phyloP scores from a whole-genome alignment of 2,888 invertebrate genomes.

The Eristalis arbustorum region DNA sequence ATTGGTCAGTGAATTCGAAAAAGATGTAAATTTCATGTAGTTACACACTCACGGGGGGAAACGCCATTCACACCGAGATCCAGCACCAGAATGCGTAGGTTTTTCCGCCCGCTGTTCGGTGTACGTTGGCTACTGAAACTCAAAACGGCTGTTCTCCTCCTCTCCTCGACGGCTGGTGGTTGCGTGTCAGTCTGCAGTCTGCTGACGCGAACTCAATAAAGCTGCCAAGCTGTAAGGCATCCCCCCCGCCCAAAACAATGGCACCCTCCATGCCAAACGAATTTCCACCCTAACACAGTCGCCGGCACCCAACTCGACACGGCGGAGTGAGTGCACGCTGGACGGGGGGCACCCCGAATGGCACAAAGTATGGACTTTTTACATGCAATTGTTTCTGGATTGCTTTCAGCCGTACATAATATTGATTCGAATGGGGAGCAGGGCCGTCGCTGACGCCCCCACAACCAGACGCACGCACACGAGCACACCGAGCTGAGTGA shows the following conservation, averaged over 20 bases:
- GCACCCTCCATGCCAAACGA: constrained; percentile 23
- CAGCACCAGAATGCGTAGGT: constrained; percentile 39
- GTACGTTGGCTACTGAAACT: constrained; percentile 1
- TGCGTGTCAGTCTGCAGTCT: constrained; percentile 55
- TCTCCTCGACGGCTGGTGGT: constrained; percentile 1
- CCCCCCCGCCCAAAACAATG: constrained; percentile 27
- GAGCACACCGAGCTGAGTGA: constrained; percentile 33
- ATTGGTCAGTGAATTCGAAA: constrained; percentile 29
- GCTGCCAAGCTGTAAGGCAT: neutral
- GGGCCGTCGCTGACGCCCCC: constrained; percentile 36
- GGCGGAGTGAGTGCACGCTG: neutral
- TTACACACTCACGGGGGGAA: constrained; percentile 12
- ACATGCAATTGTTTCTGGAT: constrained; percentile 63
- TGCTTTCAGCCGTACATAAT: constrained; percentile 27
- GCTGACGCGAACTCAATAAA: constrained; percentile 28
- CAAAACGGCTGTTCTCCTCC: neutral
- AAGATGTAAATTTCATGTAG: constrained; percentile 35
- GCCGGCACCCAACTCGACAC: neutral
- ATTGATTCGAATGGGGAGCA: constrained; percentile 64
- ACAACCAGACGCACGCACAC: constrained; percentile 13
- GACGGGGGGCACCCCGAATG: constrained; percentile 8
- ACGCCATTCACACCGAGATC: constrained; percentile 7
- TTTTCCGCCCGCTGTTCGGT: constrained; percentile 55
- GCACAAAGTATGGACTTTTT: constrained; percentile 44
- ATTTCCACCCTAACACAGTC: constrained; percentile 52